These are phyloP conservation scores for Tetramorium parvispinum DNA, from an alignment of 1,140 invertebrate genomes.

Conservation along the genomic window DNA sequence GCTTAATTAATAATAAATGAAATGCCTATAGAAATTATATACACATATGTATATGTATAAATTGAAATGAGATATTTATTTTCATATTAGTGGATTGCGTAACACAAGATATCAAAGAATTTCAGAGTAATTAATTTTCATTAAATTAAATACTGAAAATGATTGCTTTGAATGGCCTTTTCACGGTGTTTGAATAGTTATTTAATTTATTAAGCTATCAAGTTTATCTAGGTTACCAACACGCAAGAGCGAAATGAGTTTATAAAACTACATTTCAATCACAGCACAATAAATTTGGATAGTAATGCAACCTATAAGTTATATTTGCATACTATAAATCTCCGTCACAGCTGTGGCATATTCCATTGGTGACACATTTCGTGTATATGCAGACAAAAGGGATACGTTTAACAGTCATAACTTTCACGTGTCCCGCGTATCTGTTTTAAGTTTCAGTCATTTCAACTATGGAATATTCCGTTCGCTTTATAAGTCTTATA, in stretches of 20 bases:
- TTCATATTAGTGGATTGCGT: background rate
- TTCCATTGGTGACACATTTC: background rate
- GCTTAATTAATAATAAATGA: too few relatives aligned
- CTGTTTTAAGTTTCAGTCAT: constrained; percentile 44
- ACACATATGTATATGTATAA: too few relatives aligned
- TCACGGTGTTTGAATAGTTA: background rate
- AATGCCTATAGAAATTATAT: too few relatives aligned
- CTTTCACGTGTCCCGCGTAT: background rate
- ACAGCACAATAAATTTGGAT: background rate
- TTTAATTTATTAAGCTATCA: constrained; percentile 29
- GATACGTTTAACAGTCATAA: constrained; percentile 20
- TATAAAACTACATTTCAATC: background rate
- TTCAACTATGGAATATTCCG: background rate
- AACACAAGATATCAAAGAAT: background rate
- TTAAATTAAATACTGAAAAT: background rate
- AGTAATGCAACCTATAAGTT: background rate
- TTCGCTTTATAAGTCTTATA: background rate
- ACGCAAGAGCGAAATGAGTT: background rate
- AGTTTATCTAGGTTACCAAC: constrained; percentile 4
- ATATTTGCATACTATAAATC: constrained; percentile 5
- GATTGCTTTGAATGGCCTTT: background rate
- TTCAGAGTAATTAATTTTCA: constrained; percentile 2
- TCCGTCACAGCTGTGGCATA: background rate
- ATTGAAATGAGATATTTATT: background rate
- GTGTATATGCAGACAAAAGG: background rate